Percentiles rank a stretch among this genome's conserved stretches.
Evolutionary conservation across 1,140 invertebrate species (phyloP).

Genomic region (Sycobia sp.): DNA sequence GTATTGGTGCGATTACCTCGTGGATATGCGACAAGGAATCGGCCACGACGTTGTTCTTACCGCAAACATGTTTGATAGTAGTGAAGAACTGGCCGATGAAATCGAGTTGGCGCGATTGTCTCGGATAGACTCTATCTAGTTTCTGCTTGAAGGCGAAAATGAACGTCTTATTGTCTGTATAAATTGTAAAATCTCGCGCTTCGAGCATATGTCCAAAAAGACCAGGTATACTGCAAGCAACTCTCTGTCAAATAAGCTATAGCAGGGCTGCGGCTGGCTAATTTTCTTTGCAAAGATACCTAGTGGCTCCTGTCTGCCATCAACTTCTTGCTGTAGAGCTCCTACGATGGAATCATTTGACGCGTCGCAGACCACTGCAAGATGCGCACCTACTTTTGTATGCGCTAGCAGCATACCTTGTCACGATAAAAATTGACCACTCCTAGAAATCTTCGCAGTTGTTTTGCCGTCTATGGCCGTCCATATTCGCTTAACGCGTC

Average conservation of each 20-base stretch:
- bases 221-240: too few species aligned
- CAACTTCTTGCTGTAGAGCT: too few species aligned
- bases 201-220: too few species aligned
- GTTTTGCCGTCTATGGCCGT: slow-evolving; percentile 38
- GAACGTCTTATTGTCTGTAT: too few species aligned
- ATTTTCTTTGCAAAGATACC: too few species aligned
- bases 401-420: slow-evolving; percentile 31
- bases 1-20: neutral
- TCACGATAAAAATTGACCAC: slow-evolving; percentile 46
- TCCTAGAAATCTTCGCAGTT: slow-evolving; percentile 47
- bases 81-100: neutral
- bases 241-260: neutral
- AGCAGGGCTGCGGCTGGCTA: neutral
- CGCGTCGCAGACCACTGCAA: too few species aligned
- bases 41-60: neutral
- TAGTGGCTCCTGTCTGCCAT: too few species aligned
- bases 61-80: neutral
- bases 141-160: too few species aligned
- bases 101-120: neutral
- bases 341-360: too few species aligned
- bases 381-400: slow-evolving; percentile 29
- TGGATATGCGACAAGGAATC: neutral
- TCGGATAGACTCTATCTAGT: neutral
- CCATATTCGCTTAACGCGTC: slow-evolving; percentile 38
- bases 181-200: too few species aligned